Evolutionary conservation across 2,888 invertebrate genomes (phyloP).

Genomic region (Leptarthrus brevirostris): DNA sequence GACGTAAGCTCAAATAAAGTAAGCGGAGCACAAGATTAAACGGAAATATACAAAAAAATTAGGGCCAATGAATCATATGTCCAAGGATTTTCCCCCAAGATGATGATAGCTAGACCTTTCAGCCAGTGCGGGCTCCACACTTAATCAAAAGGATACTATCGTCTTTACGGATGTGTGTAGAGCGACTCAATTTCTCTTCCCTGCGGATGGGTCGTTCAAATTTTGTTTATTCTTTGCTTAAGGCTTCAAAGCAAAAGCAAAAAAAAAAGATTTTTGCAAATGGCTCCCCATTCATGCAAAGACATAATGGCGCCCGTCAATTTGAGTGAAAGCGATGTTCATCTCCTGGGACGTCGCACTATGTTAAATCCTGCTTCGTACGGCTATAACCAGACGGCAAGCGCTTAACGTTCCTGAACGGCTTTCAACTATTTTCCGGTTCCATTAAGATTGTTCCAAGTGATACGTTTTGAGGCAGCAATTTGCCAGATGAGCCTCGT

Average conservation of each 20-base stretch:
- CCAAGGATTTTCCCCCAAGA: constrained; percentile 17
- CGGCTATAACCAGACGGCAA: background rate
- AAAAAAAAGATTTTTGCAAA: constrained; percentile 18
- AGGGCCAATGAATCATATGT: constrained; percentile 37
- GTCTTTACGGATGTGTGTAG: background rate
- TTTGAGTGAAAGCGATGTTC: constrained; percentile 38
- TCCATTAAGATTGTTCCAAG: constrained; percentile 42
- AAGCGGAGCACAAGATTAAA: constrained; percentile 21
- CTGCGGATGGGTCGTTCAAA: background rate
- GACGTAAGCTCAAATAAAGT: background rate
- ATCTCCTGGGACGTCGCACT: constrained; percentile 12
- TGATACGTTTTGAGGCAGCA: constrained; percentile 38
- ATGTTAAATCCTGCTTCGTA: background rate
- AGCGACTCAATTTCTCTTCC: constrained; percentile 10
- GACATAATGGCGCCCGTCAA: constrained; percentile 47
- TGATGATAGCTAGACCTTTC: constrained; percentile 15
- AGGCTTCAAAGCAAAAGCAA: background rate
- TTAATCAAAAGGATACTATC: constrained; percentile 34
- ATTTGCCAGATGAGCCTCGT: constrained; percentile 38
- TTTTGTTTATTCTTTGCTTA: background rate
- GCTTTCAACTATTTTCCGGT: constrained; percentile 45
- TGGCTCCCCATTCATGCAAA: constrained; percentile 20
- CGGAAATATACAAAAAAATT: constrained; percentile 39
- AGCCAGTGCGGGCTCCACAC: constrained; percentile 11
- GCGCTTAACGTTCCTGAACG: background rate